Evolutionary conservation across 53 echinoderm and acorn worm species (phyloP).

Genomic region (Apostichopus leukothele): DNA sequence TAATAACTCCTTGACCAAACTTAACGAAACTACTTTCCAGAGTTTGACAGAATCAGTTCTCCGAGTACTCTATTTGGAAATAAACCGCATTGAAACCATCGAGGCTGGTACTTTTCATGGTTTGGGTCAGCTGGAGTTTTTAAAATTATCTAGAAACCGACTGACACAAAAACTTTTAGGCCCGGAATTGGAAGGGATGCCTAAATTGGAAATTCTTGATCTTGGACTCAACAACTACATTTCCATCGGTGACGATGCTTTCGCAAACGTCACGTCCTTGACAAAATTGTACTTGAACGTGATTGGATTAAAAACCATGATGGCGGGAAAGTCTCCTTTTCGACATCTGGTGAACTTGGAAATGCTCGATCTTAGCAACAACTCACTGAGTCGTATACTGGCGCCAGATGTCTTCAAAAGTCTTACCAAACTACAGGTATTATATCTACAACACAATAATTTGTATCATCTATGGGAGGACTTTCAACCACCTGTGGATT

Average conservation of each 20-base stretch:
- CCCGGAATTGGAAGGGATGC: slow-evolving; percentile 65
- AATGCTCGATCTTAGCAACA: slow-evolving; percentile 85
- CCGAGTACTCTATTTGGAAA: slow-evolving; percentile 55
- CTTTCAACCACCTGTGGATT: slow-evolving; percentile 39
- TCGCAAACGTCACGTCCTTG: slow-evolving; percentile 55
- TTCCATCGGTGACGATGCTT: slow-evolving; percentile 51
- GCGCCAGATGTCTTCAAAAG: slow-evolving; percentile 57
- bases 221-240: slow-evolving; percentile 60
- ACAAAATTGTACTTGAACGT: slow-evolving; percentile 71
- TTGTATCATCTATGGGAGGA: slow-evolving; percentile 70
- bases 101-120: slow-evolving; percentile 59
- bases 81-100: slow-evolving; percentile 57
- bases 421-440: slow-evolving; percentile 57
- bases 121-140: slow-evolving; percentile 52
- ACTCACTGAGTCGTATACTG: slow-evolving; percentile 65
- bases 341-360: slow-evolving; percentile 43
- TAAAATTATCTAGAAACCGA: slow-evolving; percentile 73
- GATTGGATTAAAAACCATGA: slow-evolving; percentile 52
- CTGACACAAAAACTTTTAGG: slow-evolving; percentile 60
- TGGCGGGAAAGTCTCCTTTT: slow-evolving; percentile 70
- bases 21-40: slow-evolving; percentile 60
- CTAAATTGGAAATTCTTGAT: slow-evolving; percentile 61
- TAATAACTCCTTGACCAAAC: slow-evolving; percentile 57
- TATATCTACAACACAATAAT: slow-evolving; percentile 91
- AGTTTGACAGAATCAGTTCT: slow-evolving; percentile 49